Base-by-base conservation (phyloP, 2,113 vertebrate species). In the Proterorhinus semilunaris region DNA sequence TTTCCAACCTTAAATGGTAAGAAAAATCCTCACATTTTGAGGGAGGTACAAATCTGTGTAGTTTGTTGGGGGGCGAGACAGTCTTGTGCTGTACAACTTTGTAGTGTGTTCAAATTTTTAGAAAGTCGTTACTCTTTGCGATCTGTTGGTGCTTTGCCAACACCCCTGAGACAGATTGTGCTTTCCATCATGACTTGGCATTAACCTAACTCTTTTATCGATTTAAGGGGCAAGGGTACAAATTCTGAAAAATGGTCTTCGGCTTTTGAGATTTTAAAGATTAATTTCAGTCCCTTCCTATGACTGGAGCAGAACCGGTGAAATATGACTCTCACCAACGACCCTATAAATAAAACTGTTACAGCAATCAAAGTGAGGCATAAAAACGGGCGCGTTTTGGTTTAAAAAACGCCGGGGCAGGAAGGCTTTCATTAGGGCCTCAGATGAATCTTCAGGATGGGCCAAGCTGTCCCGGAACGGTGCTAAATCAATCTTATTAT, bases 401-500 rank as follows among this genome's bases (percentile, higher is more conserved):
- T 90, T 83, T 69, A 58, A 74, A 71, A 85, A 88, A 87, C 73
- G 63, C 58, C 44, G 59, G 82, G 79, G 81, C 83, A 86, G 86
- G 84, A 89, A 87, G 78, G 74, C 81, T 90, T 89, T 86, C 83
- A 89, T 91, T 90, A 90, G 77, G 62, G 79, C 69, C 78, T 65
- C 73, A 76, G 87, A 91, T 90, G 76, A 88, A 87, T 89, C 89
- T 91, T 81, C 79, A 79, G 81, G 77, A 83, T 70, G 69, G 83
- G 61, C 80, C 71, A 76, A 86, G 84, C 68, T 68, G 83, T 88
- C 87, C 83, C 89, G 42, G 76, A 85, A 84, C 12, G 82, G 85
- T 65, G 77, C 68, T 79, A 86, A 89, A 93, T 92, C 91, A 90
- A 91, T 92, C 88, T 87, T 87, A 90, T 87, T 91, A 89, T 91